Conservation (phyloP, 2,888 invertebrate genomes). For the Timema podura region DNA sequence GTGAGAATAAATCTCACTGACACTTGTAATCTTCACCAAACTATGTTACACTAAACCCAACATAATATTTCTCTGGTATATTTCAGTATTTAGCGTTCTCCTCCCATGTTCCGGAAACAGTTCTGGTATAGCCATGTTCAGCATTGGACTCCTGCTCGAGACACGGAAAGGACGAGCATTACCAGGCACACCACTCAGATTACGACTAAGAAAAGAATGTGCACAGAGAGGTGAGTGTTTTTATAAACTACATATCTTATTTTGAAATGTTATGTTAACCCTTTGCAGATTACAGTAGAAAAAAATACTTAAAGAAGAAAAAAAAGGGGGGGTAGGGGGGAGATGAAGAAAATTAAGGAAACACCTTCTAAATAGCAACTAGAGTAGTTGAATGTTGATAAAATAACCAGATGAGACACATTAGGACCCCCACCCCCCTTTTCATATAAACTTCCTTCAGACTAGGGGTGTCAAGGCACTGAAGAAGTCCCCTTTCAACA, state of each 20-base stretch:
- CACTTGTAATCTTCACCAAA: not conserved
- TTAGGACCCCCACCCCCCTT: no score
- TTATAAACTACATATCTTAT: not conserved
- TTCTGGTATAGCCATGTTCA: constrained; percentile 83
- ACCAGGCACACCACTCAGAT: constrained; percentile 80
- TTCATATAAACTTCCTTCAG: no score
- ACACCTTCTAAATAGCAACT: no score
- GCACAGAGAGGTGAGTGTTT: constrained; percentile 80
- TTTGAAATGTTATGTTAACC: not conserved
- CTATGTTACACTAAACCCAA: not conserved
- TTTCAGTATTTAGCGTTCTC: constrained; percentile 74
- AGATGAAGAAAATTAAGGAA: no score
- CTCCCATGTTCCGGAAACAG: constrained; percentile 83
- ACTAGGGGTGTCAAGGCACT: no score
- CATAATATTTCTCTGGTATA: not conserved
- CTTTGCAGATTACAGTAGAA: not conserved
- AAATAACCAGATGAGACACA: no score
- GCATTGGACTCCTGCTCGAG: constrained; percentile 79
- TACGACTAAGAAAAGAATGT: constrained; percentile 90
- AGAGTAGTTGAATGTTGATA: no score
- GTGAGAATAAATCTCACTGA: not conserved
- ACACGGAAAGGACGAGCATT: constrained; percentile 73
- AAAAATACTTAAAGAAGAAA: no score
- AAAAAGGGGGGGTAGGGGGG: no score
- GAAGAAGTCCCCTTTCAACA: no score